phyloP scores from a whole-genome alignment of 2,888 invertebrate genomes.

The Tetragnatha montana region DNA sequence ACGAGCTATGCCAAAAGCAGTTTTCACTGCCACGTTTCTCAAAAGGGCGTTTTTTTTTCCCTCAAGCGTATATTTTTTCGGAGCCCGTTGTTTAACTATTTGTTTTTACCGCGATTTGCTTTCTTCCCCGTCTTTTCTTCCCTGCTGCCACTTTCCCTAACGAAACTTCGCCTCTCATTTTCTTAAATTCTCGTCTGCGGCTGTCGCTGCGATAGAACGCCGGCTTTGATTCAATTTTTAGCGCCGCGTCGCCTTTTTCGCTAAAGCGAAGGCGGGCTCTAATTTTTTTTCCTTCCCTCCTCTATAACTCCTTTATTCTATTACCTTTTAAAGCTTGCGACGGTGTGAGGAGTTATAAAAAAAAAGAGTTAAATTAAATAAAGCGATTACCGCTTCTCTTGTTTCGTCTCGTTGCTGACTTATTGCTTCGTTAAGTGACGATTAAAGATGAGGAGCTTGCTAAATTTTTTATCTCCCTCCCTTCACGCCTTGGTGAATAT shows the following conservation, averaged over 20 bases:
- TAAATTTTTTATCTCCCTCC: neutral
- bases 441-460: neutral
- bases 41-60: slow-evolving; percentile 48
- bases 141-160: slow-evolving; percentile 54
- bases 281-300: neutral
- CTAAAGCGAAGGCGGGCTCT: neutral
- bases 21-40: slow-evolving; percentile 60
- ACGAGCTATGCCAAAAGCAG: slow-evolving; percentile 71
- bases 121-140: slow-evolving; percentile 29
- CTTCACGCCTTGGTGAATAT: neutral
- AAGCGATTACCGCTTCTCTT: slow-evolving; percentile 3
- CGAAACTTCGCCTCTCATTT: slow-evolving; percentile 64
- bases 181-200: slow-evolving; percentile 67
- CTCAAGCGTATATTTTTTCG: slow-evolving; percentile 34
- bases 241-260: neutral
- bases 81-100: slow-evolving; percentile 59
- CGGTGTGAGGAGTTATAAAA: neutral
- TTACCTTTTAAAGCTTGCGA: neutral
- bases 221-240: slow-evolving; percentile 67
- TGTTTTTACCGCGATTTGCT: slow-evolving; percentile 44
- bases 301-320: neutral
- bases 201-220: slow-evolving; percentile 64
- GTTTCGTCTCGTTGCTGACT: slow-evolving; percentile 8
- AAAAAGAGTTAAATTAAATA: slow-evolving; percentile 25
- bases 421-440: slow-evolving; percentile 1